Conservation (phyloP, 2,113 vertebrate genomes). For the Martes martes region DNA sequence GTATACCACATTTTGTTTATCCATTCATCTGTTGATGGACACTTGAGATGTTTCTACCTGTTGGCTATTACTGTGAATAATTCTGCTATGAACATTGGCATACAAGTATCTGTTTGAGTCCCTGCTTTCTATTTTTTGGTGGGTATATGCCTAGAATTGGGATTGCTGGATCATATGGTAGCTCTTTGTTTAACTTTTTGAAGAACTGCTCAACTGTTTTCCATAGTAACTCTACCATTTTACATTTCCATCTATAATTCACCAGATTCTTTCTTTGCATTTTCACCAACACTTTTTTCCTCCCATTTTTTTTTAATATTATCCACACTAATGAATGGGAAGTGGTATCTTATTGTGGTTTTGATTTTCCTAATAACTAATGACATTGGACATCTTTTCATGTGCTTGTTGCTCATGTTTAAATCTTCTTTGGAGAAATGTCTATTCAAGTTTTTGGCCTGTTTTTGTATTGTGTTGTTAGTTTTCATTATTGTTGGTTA, state of each 20-base stretch:
- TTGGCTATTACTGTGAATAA: too few relatives aligned
- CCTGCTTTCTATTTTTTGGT: background rate
- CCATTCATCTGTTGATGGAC: too few relatives aligned
- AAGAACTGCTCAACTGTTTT: background rate
- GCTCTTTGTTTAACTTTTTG: background rate
- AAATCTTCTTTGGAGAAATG: background rate
- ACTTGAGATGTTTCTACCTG: too few relatives aligned
- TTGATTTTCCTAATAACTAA: background rate
- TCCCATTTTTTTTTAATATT: background rate
- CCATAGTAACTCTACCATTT: background rate
- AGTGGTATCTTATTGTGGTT: background rate
- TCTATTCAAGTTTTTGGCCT: background rate
- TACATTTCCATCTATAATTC: background rate
- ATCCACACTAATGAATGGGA: background rate
- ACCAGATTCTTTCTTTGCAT: background rate
- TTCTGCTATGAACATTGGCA: too few relatives aligned
- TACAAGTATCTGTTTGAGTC: too few relatives aligned
- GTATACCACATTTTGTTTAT: background rate
- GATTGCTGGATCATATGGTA: background rate
- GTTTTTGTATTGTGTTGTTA: background rate
- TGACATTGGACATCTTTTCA: background rate
- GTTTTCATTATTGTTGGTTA: background rate
- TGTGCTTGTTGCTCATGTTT: background rate
- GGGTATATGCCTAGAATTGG: background rate
- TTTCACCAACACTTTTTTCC: background rate